Evolutionary conservation across 2,888 invertebrate genomes (phyloP).

Genomic region (Cephus spinipes): DNA sequence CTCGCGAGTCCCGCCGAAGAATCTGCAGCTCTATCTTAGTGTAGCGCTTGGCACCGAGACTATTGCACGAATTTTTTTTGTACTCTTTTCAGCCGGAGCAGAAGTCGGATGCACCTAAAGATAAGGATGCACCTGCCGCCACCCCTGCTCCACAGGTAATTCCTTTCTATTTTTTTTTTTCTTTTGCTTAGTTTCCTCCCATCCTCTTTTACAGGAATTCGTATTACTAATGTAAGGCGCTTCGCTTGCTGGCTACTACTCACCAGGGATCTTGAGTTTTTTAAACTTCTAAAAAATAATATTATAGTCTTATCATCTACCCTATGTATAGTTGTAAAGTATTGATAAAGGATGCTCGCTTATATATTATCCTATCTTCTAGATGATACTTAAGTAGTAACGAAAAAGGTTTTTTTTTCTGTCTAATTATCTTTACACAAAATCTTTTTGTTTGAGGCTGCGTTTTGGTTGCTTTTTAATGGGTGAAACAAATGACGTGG

Average conservation of each 20-base stretch:
- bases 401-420: too few relatives aligned
- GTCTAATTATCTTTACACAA: too few relatives aligned
- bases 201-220: background rate
- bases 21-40: slow-evolving; percentile 9
- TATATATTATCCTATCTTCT: too few relatives aligned
- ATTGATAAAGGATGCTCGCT: too few relatives aligned
- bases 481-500: too few relatives aligned
- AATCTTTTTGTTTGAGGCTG: too few relatives aligned
- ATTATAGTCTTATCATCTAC: too few relatives aligned
- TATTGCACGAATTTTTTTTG: slow-evolving; percentile 61
- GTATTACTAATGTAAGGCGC: background rate
- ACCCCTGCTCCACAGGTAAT: slow-evolving; percentile 62
- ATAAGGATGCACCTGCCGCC: slow-evolving; percentile 59
- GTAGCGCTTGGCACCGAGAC: slow-evolving; percentile 57
- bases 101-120: slow-evolving; percentile 60
- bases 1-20: too few relatives aligned
- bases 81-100: slow-evolving; percentile 65
- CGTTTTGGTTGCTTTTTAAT: too few relatives aligned
- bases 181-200: slow-evolving; percentile 17
- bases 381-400: too few relatives aligned
- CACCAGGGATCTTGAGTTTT: background rate
- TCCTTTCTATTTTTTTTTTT: slow-evolving; percentile 25
- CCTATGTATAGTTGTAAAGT: too few relatives aligned
- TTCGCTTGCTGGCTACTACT: background rate
- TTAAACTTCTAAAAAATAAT: background rate